These are phyloP conservation scores for Eospalax fontanierii DNA, from an alignment of 2,797 vertebrate genomes.

Conservation along the genomic window DNA sequence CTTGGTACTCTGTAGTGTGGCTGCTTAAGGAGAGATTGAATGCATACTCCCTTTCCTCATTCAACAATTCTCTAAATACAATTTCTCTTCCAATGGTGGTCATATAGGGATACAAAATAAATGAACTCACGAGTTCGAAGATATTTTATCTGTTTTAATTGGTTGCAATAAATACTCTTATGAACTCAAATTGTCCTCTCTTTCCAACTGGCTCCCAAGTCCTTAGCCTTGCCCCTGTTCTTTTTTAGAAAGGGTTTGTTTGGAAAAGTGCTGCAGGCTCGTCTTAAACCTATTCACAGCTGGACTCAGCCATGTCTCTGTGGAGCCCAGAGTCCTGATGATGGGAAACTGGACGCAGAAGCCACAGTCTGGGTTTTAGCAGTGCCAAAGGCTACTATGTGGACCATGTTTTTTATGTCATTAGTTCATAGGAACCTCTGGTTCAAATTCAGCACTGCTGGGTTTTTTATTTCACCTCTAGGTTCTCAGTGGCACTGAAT, in stretches of 20 bases:
- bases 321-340: background rate
- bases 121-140: background rate
- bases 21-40: background rate
- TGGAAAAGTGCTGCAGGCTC: background rate
- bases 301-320: background rate
- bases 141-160: slow-evolving; percentile 8
- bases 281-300: background rate
- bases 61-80: background rate
- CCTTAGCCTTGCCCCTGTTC: background rate
- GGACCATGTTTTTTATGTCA: background rate
- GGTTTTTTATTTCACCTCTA: background rate
- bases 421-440: background rate
- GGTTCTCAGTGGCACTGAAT: background rate
- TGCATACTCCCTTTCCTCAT: background rate
- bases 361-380: background rate
- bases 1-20: background rate
- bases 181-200: background rate
- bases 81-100: background rate
- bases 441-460: background rate
- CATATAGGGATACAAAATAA: background rate
- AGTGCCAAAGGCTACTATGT: background rate
- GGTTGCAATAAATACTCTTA: background rate
- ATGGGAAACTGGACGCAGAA: background rate
- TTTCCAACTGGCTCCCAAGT: background rate
- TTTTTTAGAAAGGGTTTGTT: background rate